A percentile compares a stretch with the other conserved stretches of the same genome.
These are phyloP conservation scores for Antheraea assamensis DNA, from an alignment of 2,888 invertebrate genomes.

Conservation along the genomic window DNA sequence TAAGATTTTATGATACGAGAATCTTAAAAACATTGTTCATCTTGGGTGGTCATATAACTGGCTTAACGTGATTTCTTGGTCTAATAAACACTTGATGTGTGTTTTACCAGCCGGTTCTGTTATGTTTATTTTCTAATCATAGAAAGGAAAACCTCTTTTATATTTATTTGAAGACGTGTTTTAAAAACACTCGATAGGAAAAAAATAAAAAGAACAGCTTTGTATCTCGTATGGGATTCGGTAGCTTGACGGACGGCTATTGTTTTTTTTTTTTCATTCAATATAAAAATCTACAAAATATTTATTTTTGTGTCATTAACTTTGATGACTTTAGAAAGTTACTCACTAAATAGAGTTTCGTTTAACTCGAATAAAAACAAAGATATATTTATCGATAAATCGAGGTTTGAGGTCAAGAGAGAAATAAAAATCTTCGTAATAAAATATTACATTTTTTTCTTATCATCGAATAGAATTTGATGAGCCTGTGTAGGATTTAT, in stretches of 20 bases:
- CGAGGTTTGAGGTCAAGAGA: neutral
- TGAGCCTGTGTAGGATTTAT: too few relatives aligned
- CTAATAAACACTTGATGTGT: conserved; percentile 70
- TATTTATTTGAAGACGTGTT: conserved; percentile 32
- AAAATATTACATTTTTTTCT: neutral
- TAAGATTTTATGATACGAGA: conserved; percentile 76
- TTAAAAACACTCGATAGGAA: conserved; percentile 31
- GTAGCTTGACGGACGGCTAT: neutral
- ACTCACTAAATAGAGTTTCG: neutral
- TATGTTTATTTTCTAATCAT: conserved; percentile 68
- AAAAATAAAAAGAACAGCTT: neutral
- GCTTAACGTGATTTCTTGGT: conserved; percentile 60
- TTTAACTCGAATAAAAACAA: neutral
- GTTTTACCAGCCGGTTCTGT: conserved; percentile 57
- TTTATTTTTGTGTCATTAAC: conserved; percentile 10
- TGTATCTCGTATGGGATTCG: neutral
- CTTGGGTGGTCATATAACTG: conserved; percentile 75
- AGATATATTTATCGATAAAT: neutral
- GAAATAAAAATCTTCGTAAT: neutral
- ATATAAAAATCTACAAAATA: neutral
- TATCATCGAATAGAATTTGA: neutral
- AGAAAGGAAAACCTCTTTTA: conserved; percentile 50
- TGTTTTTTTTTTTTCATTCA: neutral
- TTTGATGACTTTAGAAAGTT: conserved; percentile 10
- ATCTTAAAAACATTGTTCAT: conserved; percentile 72